Evolutionary conservation across 2,888 invertebrate species (phyloP), one percentile per base, ranked within the genome.

Genomic region (Fragum whitleyi): DNA sequence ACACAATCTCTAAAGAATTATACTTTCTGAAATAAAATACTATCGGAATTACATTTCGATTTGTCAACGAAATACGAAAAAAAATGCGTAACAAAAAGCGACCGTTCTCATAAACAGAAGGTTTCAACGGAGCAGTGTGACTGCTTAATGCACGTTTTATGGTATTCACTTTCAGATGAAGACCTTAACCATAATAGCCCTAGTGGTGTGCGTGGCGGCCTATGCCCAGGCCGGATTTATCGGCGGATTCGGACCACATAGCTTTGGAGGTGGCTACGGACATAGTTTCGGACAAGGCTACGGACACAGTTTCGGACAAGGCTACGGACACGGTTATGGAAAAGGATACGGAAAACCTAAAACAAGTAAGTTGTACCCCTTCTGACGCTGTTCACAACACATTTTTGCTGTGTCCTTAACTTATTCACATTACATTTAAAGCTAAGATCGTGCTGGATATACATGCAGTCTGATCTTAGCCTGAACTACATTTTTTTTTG

Each of bases 131-230:
- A n/a, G n/a, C n/a, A n/a, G n/a, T n/a, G n/a, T n/a, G n/a, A n/a
- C n/a, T n/a, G n/a, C n/a, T n/a, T n/a, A n/a, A n/a, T n/a, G n/a
- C n/a, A n/a, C n/a, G n/a, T n/a, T n/a, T n/a, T n/a, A n/a, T n/a
- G n/a, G n/a, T n/a, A 36, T 62, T 62, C 28, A 32, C 21, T 57
- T 71, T 21, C 57, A 71, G 74, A 55, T 21, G 23, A 81, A 74
- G 77, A 74, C 74, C 9, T 28, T 77, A 26, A 7, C 59, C 3
- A 42, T 36, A 19, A 14, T 74, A n/a, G 69, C 77, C 7, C 26
- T 76, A n/a, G 73, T 81, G 26, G 29, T 81, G 55, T 21, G 68
- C 29, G 81, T 77, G 55, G 81, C 77, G 61, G 65, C 74, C 19
- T 28, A 62, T 73, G 74, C 74, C 55, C 76, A 77, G 42, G 61